phyloP scores from a whole-genome alignment of 2,113 vertebrate genomes.

The Peucedramus taeniatus region DNA sequence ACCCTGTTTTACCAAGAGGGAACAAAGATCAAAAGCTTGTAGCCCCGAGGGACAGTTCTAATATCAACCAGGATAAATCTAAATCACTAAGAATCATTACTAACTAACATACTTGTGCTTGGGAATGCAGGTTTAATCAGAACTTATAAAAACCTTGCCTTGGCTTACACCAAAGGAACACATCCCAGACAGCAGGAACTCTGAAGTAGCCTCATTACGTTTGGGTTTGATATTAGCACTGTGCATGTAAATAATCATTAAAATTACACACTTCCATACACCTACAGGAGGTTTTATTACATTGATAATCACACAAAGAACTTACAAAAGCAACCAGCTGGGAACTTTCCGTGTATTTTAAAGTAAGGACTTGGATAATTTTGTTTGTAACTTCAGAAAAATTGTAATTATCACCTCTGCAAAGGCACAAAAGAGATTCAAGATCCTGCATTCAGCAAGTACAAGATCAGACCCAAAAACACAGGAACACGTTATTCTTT shows the following conservation, averaged over 20 bases:
- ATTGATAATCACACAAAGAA: not conserved
- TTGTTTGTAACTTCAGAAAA: not conserved
- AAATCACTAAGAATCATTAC: constrained; percentile 33
- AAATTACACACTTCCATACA: not conserved
- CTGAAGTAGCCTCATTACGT: not conserved
- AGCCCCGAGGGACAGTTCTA: not conserved
- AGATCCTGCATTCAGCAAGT: not conserved
- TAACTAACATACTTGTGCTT: constrained; percentile 4
- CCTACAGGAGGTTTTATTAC: not conserved
- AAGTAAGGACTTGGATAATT: not conserved
- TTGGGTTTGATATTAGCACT: not conserved
- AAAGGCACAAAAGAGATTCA: not conserved
- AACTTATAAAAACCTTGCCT: not conserved
- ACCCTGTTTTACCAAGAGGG: not conserved
- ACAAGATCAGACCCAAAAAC: not conserved
- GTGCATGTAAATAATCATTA: not conserved
- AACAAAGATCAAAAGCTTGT: constrained; percentile 33
- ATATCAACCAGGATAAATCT: constrained; percentile 50
- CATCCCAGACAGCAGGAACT: not conserved
- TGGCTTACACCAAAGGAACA: not conserved
- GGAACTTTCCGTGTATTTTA: not conserved
- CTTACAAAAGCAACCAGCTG: not conserved
- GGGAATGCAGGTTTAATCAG: constrained; percentile 11
- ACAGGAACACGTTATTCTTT: accelerated
- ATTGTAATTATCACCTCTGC: not conserved